Evolutionary conservation across 2,797 vertebrate genomes (phyloP), one percentile per base, ranked within the genome.

Genomic region (Lindbergichthys nudifrons): DNA sequence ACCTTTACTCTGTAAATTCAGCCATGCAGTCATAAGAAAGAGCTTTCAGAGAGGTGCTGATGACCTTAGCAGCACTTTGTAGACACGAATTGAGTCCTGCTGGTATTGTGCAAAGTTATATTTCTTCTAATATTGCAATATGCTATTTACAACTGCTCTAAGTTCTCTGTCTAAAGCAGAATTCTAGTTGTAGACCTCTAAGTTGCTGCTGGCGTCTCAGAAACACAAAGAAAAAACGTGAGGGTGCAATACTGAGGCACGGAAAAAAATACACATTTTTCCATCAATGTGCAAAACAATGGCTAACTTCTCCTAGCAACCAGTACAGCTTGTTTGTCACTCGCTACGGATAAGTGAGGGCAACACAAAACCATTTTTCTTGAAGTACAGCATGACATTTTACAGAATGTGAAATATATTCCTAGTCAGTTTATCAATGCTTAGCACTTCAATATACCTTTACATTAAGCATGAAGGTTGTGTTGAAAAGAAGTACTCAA

Each of bases 1-100:
- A 2, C 43, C 15, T 18, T n/a, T 39, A 10, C 77, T 66, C 10
- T 15, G 19, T 56, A 46, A n/a, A 66, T 72, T 76, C 21, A 71
- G 51, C 47, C 10, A 0, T 51, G 10, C 45, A 50, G n/a, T 30
- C 42, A 9, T 3, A 47, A 52, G 12, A 51, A 46, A 54, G 46
- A 58, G 5, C 47, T 48, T 72, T 57, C 26, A 65, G 64, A 70
- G 54, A n/a, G 58, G 48, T 57, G 39, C 45, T 52, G 13, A 54
- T 72, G 57, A 79, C 65, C 53, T 70, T 51, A 69, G 47, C 16
- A 45, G 30, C 39, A 16, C 36, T 61, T 51, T 54, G n/a, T 32
- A 36, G 60, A 54, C 18, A 56, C 30, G 16, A 45, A 32, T 26
- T 1, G 14, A 63, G 10, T 14, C 32, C 32, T 36, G 32, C 32